Base-by-base conservation (phyloP, 2,113 vertebrate species). In the Carassius carassius region DNA sequence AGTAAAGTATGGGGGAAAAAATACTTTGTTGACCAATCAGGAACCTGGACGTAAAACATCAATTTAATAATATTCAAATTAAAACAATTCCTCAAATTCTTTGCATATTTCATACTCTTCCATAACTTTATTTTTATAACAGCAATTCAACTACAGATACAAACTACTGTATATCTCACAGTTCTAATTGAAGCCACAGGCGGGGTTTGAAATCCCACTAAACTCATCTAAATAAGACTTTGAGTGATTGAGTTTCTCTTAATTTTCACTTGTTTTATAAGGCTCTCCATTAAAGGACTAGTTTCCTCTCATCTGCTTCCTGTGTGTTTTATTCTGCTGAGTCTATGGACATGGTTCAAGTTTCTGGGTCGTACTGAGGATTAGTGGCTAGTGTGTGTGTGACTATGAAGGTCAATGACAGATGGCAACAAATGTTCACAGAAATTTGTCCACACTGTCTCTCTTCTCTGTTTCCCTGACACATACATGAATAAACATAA, bases 291-390 rank as follows among this genome's bases (percentile, higher is more conserved):
- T 94, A 92, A 94, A 93, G 89, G 93, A 62, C 89, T 93, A 92
- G 93, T 94, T 94, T 93, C 88, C 90, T 88, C 88, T 92, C 90
- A 89, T 90, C 92, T 92, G 92, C 89, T 92, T 90, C 86, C 82
- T 58, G 25, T 54, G n/a, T 83, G 44, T 29, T 91, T 89, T 90
- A 86, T 89, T 90, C 86, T 87, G 87, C 83, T 70, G 85, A 85
- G 86, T 92, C 90, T 35, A 70, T 70, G 67, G 88, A 77, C 49
- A 49, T 32, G 63, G 72, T 69, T 78, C 80, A 83, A 25, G 62
- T 62, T 56, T 80, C 63, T n/a, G 80, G 81, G 85, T 78, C 82
- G 51, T 74, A 72, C 79, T 83, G n/a, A n/a, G 60, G 63, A 14
- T 56, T 90, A 78, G 84, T 89, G 87, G 86, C 90, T 74, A 58